A percentile compares a stretch with the other conserved stretches of the same genome.
Evolutionary conservation across 2,888 invertebrate species (phyloP).

Genomic region (Mythimna albipuncta): DNA sequence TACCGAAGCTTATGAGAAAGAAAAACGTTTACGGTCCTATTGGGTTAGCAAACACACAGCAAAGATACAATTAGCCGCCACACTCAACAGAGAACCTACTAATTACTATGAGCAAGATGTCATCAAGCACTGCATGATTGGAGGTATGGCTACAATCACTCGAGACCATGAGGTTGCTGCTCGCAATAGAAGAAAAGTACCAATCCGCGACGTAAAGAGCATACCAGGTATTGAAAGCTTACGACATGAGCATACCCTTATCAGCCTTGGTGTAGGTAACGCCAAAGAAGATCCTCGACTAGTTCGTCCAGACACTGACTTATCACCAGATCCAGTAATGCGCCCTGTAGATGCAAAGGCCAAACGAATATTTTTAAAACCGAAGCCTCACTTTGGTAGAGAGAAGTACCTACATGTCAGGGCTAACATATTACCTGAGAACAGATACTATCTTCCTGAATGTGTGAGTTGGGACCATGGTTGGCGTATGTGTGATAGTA

Average conservation of each 20-base stretch:
- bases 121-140: constrained; percentile 70
- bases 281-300: constrained; percentile 73
- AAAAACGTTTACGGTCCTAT: constrained; percentile 72
- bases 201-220: constrained; percentile 69
- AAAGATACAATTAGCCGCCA: constrained; percentile 72
- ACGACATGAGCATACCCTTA: constrained; percentile 71
- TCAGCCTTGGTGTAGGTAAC: constrained; percentile 73
- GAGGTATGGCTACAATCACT: constrained; percentile 71
- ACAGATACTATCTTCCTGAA: constrained; percentile 76
- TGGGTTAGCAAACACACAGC: constrained; percentile 74
- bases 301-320: constrained; percentile 67
- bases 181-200: constrained; percentile 66
- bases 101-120: constrained; percentile 76
- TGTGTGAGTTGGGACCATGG: constrained; percentile 73
- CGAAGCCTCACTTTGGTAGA: constrained; percentile 72
- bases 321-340: constrained; percentile 74
- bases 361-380: constrained; percentile 69
- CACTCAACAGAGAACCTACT: constrained; percentile 72
- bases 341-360: constrained; percentile 72
- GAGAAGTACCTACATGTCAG: constrained; percentile 69
- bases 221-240: constrained; percentile 71
- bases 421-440: constrained; percentile 69
- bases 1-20: constrained; percentile 76
- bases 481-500: constrained; percentile 75
- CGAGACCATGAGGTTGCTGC: constrained; percentile 72